Evolutionary conservation across 2,888 invertebrate species (phyloP).

Genomic region (Ochlodes sylvanus): DNA sequence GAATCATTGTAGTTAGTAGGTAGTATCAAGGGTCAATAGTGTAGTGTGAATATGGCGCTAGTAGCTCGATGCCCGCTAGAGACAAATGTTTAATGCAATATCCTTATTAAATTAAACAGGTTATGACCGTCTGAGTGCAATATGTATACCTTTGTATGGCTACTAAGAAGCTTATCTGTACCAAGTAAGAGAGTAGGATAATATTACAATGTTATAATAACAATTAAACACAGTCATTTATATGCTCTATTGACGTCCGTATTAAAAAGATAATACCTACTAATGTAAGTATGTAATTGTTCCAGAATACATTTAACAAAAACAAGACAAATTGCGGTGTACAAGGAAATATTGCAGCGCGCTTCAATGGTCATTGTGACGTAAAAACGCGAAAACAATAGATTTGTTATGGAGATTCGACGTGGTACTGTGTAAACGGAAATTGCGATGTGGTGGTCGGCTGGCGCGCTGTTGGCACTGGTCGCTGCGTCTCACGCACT

Average conservation of each 20-base stretch:
- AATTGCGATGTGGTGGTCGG: conserved; percentile 67
- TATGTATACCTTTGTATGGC: neutral
- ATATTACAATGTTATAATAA: neutral
- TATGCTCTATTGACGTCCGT: neutral
- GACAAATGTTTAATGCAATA: too few species aligned
- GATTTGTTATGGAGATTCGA: conserved; percentile 72
- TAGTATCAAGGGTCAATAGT: too few species aligned
- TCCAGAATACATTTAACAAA: conserved; percentile 13
- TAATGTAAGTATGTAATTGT: conserved; percentile 13
- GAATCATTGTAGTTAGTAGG: too few species aligned
- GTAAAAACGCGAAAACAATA: conserved; percentile 57
- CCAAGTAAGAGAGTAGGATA: conserved; percentile 5
- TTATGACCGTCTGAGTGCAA: neutral
- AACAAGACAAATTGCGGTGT: conserved; percentile 1
- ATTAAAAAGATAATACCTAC: neutral
- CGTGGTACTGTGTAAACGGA: conserved; percentile 53
- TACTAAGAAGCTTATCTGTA: neutral
- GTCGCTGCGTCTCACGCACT: conserved; percentile 56
- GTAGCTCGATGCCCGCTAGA: too few species aligned
- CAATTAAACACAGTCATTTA: neutral
- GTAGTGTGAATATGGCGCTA: too few species aligned
- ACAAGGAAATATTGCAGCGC: conserved; percentile 15
- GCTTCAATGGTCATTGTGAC: conserved; percentile 33
- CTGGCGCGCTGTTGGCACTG: conserved; percentile 58
- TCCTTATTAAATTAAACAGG: neutral